Evolutionary conservation across 1,140 invertebrate genomes (phyloP), one percentile per base, ranked within the genome.

Genomic region (Eulimnadia texana): DNA sequence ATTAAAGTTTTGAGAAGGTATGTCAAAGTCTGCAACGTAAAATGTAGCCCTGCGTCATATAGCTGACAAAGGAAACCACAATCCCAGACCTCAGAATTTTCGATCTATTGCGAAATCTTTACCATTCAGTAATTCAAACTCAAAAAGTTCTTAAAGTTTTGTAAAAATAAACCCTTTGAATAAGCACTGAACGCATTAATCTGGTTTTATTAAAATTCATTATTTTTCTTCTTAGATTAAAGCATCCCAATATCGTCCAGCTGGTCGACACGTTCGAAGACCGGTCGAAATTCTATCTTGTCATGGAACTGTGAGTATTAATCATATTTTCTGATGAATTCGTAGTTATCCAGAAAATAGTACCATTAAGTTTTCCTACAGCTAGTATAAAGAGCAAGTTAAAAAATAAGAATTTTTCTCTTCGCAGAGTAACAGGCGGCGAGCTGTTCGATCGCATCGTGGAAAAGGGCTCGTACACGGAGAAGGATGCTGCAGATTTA

Each of bases 401-500:
- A n/a, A n/a, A n/a, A n/a, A n/a, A n/a, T n/a, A n/a, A n/a, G n/a
- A n/a, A n/a, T n/a, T n/a, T n/a, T n/a, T n/a, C n/a, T n/a, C n/a
- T n/a, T 71, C 68, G 27, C 70, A 92, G 90, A 68, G 95, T 99
- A 11, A 99, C 95, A 33, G 96, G 96, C n/a, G 96, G 96, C 10
- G 96, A 99, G 76, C 75, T 99, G 51, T 99, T 99, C 75, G 96
- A 99, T 72, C 80, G 96, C 67, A 99, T 99, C 67, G 96, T 99
- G 3, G 93, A 98, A 70, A 99, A 98, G 76, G 96, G 96, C 19
- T 98, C 93, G n/a, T 99, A 99, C 73, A 99, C 96, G 16, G 96
- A 99, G 78, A 95, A 94, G 74, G 96, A 99, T 78, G 96, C 96
- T 1, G 90, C 94, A 20, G 83, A 88, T 73, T 79, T 99, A 58